Percentiles rank a stretch among this genome's conserved stretches.
phyloP scores from a whole-genome alignment of 2,888 invertebrate genomes.

The Lysandra bellargus region DNA sequence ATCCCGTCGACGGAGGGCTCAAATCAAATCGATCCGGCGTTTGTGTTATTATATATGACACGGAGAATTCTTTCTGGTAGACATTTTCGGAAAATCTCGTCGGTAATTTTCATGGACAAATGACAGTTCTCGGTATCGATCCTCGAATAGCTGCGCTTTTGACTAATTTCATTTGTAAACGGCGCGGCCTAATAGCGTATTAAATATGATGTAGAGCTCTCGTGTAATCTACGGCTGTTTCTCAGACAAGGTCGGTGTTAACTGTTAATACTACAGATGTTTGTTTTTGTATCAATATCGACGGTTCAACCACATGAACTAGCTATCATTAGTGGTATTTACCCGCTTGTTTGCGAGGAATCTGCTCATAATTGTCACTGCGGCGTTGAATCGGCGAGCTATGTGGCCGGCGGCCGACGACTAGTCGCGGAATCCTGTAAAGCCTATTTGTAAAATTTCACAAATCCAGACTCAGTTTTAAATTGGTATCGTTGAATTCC shows the following conservation, averaged over 20 bases:
- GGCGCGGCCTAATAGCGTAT: background rate
- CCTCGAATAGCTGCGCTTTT: slow-evolving; percentile 37
- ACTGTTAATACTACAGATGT: background rate
- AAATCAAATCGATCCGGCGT: slow-evolving; percentile 30
- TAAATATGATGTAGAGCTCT: background rate
- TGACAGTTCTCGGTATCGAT: slow-evolving; percentile 46
- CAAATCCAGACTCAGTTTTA: slow-evolving; percentile 16
- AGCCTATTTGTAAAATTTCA: slow-evolving; percentile 27
- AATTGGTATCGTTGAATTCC: slow-evolving; percentile 20
- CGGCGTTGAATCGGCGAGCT: background rate
- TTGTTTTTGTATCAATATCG: background rate
- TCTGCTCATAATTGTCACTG: slow-evolving; percentile 25
- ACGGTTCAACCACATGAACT: background rate
- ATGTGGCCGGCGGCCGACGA: slow-evolving; percentile 17
- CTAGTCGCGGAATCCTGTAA: slow-evolving; percentile 5
- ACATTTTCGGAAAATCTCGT: slow-evolving; percentile 52
- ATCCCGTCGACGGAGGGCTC: background rate
- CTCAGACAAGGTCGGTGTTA: background rate
- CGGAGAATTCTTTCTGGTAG: slow-evolving; percentile 45
- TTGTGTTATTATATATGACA: slow-evolving; percentile 42
- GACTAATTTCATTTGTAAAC: slow-evolving; percentile 30
- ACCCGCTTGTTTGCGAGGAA: slow-evolving; percentile 15
- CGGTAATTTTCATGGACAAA: slow-evolving; percentile 43
- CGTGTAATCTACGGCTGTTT: background rate
- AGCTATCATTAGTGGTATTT: slow-evolving; percentile 4